Percentiles rank a stretch among this genome's conserved stretches.
phyloP scores from a whole-genome alignment of 2,797 vertebrate species.

The Crossoptilon crossoptilon region DNA sequence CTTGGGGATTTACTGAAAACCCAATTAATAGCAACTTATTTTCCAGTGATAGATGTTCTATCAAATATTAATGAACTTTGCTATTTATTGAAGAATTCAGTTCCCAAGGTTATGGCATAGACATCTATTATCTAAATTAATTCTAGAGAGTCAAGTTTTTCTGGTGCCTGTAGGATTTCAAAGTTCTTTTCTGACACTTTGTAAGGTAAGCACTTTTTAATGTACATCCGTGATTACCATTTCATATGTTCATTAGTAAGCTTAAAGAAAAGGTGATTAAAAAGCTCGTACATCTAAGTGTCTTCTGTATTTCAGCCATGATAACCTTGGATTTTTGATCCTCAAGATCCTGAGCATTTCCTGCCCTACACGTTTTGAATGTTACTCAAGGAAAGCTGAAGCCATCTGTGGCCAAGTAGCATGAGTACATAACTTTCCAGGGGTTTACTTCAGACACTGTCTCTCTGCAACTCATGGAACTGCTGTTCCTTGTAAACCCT shows the following conservation, averaged over 20 bases:
- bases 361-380: fast-evolving
- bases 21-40: not conserved
- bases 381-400: fast-evolving
- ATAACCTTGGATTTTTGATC: not conserved
- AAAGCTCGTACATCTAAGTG: fast-evolving
- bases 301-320: not conserved
- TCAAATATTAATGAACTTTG: not conserved
- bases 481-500: not conserved
- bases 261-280: not conserved
- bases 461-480: too few relatives aligned
- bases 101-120: not conserved
- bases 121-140: not conserved
- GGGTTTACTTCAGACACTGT: not conserved
- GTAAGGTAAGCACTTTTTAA: not conserved
- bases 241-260: not conserved
- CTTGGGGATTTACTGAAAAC: not conserved
- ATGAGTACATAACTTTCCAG: not conserved
- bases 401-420: not conserved
- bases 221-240: not conserved
- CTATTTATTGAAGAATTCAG: constrained; percentile 14
- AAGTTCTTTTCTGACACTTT: not conserved
- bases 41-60: not conserved
- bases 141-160: not conserved
- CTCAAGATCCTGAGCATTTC: not conserved
- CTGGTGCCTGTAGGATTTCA: not conserved